Conservation (phyloP, 1,140 invertebrate species). For the Popillia japonica region DNA sequence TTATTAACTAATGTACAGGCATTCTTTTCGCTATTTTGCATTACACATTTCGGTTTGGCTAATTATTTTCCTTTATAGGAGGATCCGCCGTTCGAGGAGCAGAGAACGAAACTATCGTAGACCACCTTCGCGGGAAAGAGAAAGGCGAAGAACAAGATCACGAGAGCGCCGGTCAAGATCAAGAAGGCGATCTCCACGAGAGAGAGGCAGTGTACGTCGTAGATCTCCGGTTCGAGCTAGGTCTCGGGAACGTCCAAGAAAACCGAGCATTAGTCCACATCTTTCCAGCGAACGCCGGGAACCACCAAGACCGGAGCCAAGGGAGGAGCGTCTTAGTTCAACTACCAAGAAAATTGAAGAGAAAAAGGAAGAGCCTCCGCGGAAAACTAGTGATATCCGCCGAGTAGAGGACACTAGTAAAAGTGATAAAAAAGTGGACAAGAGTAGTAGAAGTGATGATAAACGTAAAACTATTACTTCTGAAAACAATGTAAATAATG, state of each 20-base stretch:
- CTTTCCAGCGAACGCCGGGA: slow-evolving; percentile 42
- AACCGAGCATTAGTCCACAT: slow-evolving; percentile 54
- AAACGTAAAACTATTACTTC: slow-evolving; percentile 46
- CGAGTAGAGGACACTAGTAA: slow-evolving; percentile 30
- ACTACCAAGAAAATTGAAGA: slow-evolving; percentile 52
- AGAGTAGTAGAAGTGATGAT: slow-evolving; percentile 43
- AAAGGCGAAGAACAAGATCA: slow-evolving; percentile 51
- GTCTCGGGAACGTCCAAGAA: slow-evolving; percentile 48
- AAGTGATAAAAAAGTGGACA: slow-evolving; percentile 41
- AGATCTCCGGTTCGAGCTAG: slow-evolving; percentile 51
- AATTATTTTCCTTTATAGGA: slow-evolving; percentile 42
- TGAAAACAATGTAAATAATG: slow-evolving; percentile 42
- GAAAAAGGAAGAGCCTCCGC: slow-evolving; percentile 40
- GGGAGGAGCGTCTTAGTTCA: slow-evolving; percentile 17
- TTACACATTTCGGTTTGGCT: too few relatives aligned
- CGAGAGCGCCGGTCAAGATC: slow-evolving; percentile 55
- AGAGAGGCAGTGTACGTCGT: slow-evolving; percentile 51
- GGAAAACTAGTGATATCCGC: slow-evolving; percentile 48
- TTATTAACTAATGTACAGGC: too few relatives aligned
- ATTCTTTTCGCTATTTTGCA: too few relatives aligned
- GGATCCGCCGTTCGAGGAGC: slow-evolving; percentile 53
- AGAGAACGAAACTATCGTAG: slow-evolving; percentile 50
- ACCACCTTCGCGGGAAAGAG: slow-evolving; percentile 47
- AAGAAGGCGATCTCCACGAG: slow-evolving; percentile 51
- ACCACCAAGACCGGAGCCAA: slow-evolving; percentile 41